phyloP scores from a whole-genome alignment of 2,888 invertebrate genomes.

The Drosophila borborema region DNA sequence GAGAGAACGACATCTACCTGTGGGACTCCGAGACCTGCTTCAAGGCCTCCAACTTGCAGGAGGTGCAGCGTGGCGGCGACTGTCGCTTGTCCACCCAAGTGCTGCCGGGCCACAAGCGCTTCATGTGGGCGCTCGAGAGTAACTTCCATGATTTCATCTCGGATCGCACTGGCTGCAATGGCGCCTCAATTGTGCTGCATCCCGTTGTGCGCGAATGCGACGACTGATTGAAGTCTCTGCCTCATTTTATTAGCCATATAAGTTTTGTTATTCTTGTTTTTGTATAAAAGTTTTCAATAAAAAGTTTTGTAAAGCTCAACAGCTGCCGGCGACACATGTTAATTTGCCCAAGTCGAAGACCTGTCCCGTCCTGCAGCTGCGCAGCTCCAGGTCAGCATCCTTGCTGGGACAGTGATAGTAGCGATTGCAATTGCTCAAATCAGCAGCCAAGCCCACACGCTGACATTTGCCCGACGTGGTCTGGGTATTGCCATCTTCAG shows the following conservation, averaged over 20 bases:
- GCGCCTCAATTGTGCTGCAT: slow-evolving; percentile 88
- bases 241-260: slow-evolving; percentile 29
- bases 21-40: slow-evolving; percentile 88
- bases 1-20: slow-evolving; percentile 88
- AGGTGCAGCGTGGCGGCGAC: slow-evolving; percentile 87
- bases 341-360: slow-evolving; percentile 38
- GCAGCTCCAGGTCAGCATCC: slow-evolving; percentile 41
- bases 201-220: slow-evolving; percentile 86
- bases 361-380: slow-evolving; percentile 33
- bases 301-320: slow-evolving; percentile 44
- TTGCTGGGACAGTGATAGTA: slow-evolving; percentile 77
- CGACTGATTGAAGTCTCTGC: slow-evolving; percentile 48
- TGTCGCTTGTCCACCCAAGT: slow-evolving; percentile 88
- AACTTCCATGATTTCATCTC: slow-evolving; percentile 89
- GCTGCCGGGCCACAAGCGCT: slow-evolving; percentile 87
- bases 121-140: slow-evolving; percentile 89
- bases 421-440: slow-evolving; percentile 74
- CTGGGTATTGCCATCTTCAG: neutral
- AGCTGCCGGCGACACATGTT: slow-evolving; percentile 45
- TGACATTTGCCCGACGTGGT: slow-evolving; percentile 26
- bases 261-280: slow-evolving; percentile 39
- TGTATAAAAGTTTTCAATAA: slow-evolving; percentile 9
- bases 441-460: slow-evolving; percentile 65
- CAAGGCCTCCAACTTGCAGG: slow-evolving; percentile 86
- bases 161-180: slow-evolving; percentile 87